Evolutionary conservation across 2,113 vertebrate genomes (phyloP).

Genomic region (Brienomyrus brachyistius): DNA sequence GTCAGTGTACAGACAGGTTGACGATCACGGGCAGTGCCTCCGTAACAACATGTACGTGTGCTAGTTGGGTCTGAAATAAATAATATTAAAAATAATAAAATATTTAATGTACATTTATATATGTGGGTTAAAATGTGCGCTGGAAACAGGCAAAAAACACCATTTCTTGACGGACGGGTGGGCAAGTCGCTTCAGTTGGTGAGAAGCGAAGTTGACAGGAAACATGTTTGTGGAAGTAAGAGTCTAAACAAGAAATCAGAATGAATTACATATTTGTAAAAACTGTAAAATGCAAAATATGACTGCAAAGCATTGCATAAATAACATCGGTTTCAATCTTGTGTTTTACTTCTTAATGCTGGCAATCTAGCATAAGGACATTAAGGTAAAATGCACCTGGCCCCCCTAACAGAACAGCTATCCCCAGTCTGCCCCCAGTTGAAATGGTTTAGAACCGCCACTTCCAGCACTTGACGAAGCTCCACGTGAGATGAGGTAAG

Average conservation of each 20-base stretch:
- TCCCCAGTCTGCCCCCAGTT: too few species aligned
- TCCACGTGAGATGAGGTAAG: not conserved
- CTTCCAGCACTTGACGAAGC: not conserved
- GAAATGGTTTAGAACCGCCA: not conserved
- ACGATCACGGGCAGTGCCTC: not conserved
- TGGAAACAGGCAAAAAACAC: too few species aligned
- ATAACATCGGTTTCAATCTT: not conserved
- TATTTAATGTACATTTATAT: too few species aligned
- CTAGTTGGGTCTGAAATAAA: not conserved
- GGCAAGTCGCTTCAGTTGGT: too few species aligned
- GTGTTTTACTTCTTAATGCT: not conserved
- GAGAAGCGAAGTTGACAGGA: too few species aligned
- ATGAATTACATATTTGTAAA: not conserved
- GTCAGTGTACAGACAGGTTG: not conserved
- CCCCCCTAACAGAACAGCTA: too few species aligned
- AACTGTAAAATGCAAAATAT: not conserved
- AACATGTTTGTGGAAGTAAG: not conserved
- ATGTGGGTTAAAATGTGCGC: too few species aligned
- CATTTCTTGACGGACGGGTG: too few species aligned
- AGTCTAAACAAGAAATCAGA: not conserved
- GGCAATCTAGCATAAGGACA: not conserved
- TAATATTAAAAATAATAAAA: not conserved
- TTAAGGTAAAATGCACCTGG: not conserved
- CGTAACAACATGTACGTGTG: too few species aligned
- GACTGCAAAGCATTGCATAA: not conserved